A percentile compares a stretch with the other conserved stretches of the same genome.
phyloP scores from a whole-genome alignment of 2,113 vertebrate species.

The Channa maculata region DNA sequence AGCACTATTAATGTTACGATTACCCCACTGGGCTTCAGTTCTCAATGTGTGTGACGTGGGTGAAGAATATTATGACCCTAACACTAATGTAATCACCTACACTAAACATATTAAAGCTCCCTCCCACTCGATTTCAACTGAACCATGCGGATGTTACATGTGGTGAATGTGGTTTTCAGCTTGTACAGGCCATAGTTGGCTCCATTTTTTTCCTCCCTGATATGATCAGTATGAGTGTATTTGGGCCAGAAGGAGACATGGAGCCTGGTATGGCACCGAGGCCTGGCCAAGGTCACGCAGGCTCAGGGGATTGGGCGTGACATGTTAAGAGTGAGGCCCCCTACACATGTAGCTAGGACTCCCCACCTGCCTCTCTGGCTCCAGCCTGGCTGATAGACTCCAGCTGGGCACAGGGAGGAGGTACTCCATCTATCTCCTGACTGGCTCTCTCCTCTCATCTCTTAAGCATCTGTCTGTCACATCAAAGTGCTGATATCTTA shows the following conservation, averaged over 20 bases:
- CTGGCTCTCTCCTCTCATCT: slow-evolving; percentile 17
- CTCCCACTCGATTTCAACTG: slow-evolving; percentile 35
- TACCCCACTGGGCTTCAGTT: slow-evolving; percentile 53
- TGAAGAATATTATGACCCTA: slow-evolving; percentile 66
- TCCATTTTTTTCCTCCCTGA: slow-evolving; percentile 65
- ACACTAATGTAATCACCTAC: slow-evolving; percentile 72
- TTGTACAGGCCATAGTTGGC: slow-evolving; percentile 34
- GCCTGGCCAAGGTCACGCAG: slow-evolving; percentile 74
- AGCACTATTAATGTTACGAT: slow-evolving; percentile 66
- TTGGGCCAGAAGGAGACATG: slow-evolving; percentile 47
- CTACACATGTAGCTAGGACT: slow-evolving; percentile 51
- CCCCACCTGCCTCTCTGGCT: slow-evolving; percentile 67
- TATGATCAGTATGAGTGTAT: slow-evolving; percentile 69
- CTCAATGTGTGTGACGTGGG: slow-evolving; percentile 54
- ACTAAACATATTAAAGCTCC: slow-evolving; percentile 74
- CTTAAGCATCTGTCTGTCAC: slow-evolving; percentile 59
- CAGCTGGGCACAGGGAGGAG: slow-evolving; percentile 69
- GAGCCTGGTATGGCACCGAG: slow-evolving; percentile 48
- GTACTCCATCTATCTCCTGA: slow-evolving; percentile 26
- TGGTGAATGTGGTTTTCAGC: slow-evolving; percentile 59
- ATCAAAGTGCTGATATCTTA: slow-evolving; percentile 42
- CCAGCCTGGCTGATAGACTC: slow-evolving; percentile 76
- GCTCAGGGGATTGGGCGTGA: slow-evolving; percentile 75
- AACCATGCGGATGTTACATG: slow-evolving; percentile 49
- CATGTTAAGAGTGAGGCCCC: slow-evolving; percentile 58